phyloP scores from a whole-genome alignment of 2,888 invertebrate genomes.

The Acronicta leporina region DNA sequence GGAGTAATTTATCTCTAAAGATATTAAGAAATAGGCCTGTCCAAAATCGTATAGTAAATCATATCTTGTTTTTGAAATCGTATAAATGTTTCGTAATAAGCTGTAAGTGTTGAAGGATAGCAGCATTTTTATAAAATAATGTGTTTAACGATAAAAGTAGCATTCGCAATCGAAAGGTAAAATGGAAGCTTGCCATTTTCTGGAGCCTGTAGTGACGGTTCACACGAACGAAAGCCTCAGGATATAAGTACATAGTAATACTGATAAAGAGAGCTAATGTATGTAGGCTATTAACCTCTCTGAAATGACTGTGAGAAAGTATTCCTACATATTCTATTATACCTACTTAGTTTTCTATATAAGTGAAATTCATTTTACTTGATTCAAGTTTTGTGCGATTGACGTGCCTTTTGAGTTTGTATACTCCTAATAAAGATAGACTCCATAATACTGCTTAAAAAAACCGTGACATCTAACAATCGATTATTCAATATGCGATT shows the following conservation, averaged over 20 bases:
- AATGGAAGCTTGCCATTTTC: slow-evolving; percentile 25
- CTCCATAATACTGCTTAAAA: too few relatives aligned
- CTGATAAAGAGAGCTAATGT: slow-evolving; percentile 55
- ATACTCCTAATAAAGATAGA: too few relatives aligned
- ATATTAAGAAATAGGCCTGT: slow-evolving; percentile 14
- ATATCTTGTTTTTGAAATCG: slow-evolving; percentile 17
- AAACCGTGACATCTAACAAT: neutral
- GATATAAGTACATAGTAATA: slow-evolving; percentile 29
- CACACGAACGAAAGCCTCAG: slow-evolving; percentile 20
- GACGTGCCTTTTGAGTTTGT: too few relatives aligned
- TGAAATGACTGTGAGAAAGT: slow-evolving; percentile 19
- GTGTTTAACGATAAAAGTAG: slow-evolving; percentile 30
- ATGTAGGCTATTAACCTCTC: slow-evolving; percentile 46
- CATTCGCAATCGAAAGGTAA: slow-evolving; percentile 38
- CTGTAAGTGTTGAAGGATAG: slow-evolving; percentile 27
- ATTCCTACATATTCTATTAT: neutral
- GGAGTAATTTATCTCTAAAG: slow-evolving; percentile 1
- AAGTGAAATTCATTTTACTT: neutral
- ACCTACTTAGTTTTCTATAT: too few relatives aligned
- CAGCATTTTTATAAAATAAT: slow-evolving; percentile 38
- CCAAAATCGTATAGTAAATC: slow-evolving; percentile 21
- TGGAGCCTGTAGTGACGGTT: slow-evolving; percentile 9
- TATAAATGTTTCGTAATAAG: slow-evolving; percentile 21
- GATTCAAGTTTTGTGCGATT: neutral
- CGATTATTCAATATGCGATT: slow-evolving; percentile 15